Conservation (phyloP, 2,888 invertebrate species). For the Aporophyla nigra region DNA sequence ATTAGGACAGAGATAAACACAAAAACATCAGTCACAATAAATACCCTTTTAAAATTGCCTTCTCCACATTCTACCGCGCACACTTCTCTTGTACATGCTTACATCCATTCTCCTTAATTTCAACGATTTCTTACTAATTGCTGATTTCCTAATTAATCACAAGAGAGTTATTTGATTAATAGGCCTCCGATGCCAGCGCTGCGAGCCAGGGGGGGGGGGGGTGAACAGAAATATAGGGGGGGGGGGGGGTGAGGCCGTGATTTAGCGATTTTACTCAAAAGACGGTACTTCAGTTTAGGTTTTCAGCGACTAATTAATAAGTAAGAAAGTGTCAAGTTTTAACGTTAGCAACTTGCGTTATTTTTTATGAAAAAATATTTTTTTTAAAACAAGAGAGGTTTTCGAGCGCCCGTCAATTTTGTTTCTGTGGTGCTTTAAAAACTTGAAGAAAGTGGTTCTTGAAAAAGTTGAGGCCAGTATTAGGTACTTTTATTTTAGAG, state of each 20-base stretch:
- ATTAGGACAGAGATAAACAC: not conserved
- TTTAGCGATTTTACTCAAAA: slow-evolving; percentile 68
- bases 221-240: slow-evolving; percentile 75
- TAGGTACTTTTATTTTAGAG: slow-evolving; percentile 18
- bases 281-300: slow-evolving; percentile 71
- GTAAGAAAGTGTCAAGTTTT: slow-evolving; percentile 74
- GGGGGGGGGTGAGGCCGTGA: slow-evolving; percentile 70
- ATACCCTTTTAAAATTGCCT: not conserved
- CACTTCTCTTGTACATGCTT: slow-evolving; percentile 10
- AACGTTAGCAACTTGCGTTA: slow-evolving; percentile 55
- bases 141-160: slow-evolving; percentile 90
- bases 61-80: slow-evolving; percentile 5
- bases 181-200: slow-evolving; percentile 78
- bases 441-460: slow-evolving; percentile 35
- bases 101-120: slow-evolving; percentile 74
- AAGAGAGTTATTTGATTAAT: slow-evolving; percentile 88
- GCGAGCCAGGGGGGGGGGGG: slow-evolving; percentile 53
- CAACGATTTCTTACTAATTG: slow-evolving; percentile 84
- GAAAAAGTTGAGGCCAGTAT: slow-evolving; percentile 14
- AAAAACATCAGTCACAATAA: not conserved
- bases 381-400: slow-evolving; percentile 19
- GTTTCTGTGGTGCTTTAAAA: slow-evolving; percentile 27
- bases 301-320: slow-evolving; percentile 83
- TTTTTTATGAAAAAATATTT: slow-evolving; percentile 36
- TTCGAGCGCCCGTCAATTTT: slow-evolving; percentile 24